Conservation (phyloP, 2,888 invertebrate species). For the Strigamia maritima region DNA sequence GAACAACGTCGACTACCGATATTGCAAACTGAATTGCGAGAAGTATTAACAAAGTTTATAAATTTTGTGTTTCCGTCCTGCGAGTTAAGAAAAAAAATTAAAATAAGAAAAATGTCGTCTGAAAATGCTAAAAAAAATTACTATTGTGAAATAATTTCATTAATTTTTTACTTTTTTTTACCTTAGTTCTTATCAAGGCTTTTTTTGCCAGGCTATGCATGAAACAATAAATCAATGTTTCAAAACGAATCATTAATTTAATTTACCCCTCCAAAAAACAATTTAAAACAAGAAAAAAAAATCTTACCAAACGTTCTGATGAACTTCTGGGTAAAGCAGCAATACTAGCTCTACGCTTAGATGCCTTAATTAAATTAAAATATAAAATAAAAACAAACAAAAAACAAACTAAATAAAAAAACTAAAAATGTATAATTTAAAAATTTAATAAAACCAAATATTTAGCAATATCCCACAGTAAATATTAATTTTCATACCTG, state of each 20-base stretch:
- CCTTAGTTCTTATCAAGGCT: neutral
- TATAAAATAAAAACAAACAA: neutral
- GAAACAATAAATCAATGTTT: neutral
- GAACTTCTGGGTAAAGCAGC: slow-evolving; percentile 36
- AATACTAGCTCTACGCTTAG: slow-evolving; percentile 35
- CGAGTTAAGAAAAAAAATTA: neutral
- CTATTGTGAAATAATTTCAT: neutral
- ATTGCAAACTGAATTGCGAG: slow-evolving; percentile 34
- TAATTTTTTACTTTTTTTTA: neutral
- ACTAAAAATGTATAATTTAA: neutral
- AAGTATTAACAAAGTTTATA: slow-evolving; percentile 12
- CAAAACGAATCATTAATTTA: neutral
- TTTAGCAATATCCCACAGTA: neutral
- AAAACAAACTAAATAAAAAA: slow-evolving; percentile 1
- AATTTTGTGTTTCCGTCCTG: slow-evolving; percentile 35
- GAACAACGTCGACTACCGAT: slow-evolving; percentile 36
- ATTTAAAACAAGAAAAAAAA: neutral
- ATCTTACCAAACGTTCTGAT: slow-evolving; percentile 31
- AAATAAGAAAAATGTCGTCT: no score
- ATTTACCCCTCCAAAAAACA: neutral
- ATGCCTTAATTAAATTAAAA: slow-evolving; percentile 16
- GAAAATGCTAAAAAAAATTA: neutral
- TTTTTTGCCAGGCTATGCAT: slow-evolving; percentile 28
- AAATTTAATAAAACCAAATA: neutral
- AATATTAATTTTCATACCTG: slow-evolving; percentile 16